Conservation (phyloP, 2,888 invertebrate species). For the Ormia ochracea region DNA sequence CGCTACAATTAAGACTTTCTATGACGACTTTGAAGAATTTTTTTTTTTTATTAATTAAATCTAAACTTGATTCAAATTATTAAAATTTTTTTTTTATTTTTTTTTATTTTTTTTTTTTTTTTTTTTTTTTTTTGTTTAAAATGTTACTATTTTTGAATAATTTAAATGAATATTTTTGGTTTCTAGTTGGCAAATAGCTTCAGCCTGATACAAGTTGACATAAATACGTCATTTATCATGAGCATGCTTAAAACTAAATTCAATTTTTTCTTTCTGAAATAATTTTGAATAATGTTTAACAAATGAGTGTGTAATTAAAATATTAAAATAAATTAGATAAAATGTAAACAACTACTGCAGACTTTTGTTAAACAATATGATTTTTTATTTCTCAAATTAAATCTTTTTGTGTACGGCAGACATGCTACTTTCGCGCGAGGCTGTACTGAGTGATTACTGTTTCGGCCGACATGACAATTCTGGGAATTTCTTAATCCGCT, state of each 20-base stretch:
- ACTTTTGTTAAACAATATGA: conserved; percentile 19
- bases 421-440: neutral
- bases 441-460: neutral
- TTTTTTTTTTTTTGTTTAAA: neutral
- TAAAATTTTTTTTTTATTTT: no score
- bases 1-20: no score
- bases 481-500: no score
- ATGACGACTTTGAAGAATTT: no score
- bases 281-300: conserved; percentile 53
- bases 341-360: conserved; percentile 44
- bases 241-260: conserved; percentile 26
- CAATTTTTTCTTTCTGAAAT: neutral
- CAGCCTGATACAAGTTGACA: conserved; percentile 55
- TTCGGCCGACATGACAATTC: neutral
- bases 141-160: neutral
- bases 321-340: conserved; percentile 53
- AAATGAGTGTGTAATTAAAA: conserved; percentile 63
- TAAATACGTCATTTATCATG: conserved; percentile 61
- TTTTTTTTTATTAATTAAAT: no score
- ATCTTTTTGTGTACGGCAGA: neutral
- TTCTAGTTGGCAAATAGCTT: conserved; percentile 40
- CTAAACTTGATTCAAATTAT: no score
- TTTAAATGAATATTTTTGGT: neutral
- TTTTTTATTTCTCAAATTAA: neutral
- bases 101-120: neutral